These are phyloP conservation scores for Anguilla pacifica DNA, from an alignment of 2,797 vertebrate genomes.

Conservation along the genomic window DNA sequence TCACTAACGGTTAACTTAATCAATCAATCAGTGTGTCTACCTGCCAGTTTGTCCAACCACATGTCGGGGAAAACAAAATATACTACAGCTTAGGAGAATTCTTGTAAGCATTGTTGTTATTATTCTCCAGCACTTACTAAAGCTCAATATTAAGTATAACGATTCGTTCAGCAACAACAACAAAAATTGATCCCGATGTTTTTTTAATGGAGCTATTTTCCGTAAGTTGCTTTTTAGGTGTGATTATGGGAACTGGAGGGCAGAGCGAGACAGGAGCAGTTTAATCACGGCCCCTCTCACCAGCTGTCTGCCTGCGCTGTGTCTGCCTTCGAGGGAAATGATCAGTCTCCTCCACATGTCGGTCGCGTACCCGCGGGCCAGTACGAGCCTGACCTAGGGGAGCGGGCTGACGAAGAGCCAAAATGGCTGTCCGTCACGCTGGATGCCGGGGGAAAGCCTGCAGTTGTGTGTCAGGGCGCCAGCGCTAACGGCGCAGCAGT, in stretches of 20 bases:
- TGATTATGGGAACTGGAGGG: background rate
- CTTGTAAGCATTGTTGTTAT: background rate
- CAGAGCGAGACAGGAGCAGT: background rate
- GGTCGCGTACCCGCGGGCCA: background rate
- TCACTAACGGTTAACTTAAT: background rate
- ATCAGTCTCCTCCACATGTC: background rate
- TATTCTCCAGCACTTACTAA: background rate
- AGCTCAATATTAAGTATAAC: background rate
- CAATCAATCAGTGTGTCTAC: background rate
- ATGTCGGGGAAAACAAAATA: background rate
- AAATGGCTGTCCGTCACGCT: background rate
- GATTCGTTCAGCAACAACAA: background rate
- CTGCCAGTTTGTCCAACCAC: background rate
- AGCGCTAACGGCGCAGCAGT: background rate
- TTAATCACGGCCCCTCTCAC: background rate
- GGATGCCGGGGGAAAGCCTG: background rate
- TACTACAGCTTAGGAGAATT: background rate
- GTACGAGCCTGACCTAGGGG: background rate
- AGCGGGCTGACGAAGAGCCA: background rate
- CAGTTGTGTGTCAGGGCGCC: background rate
- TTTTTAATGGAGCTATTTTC: background rate
- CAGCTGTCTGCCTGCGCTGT: background rate
- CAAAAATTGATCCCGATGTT: background rate
- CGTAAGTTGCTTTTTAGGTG: background rate
- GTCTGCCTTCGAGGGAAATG: background rate